A percentile compares a stretch with the other conserved stretches of the same genome.
phyloP scores from a whole-genome alignment of 1,140 invertebrate genomes.

The Caerostris darwini region DNA sequence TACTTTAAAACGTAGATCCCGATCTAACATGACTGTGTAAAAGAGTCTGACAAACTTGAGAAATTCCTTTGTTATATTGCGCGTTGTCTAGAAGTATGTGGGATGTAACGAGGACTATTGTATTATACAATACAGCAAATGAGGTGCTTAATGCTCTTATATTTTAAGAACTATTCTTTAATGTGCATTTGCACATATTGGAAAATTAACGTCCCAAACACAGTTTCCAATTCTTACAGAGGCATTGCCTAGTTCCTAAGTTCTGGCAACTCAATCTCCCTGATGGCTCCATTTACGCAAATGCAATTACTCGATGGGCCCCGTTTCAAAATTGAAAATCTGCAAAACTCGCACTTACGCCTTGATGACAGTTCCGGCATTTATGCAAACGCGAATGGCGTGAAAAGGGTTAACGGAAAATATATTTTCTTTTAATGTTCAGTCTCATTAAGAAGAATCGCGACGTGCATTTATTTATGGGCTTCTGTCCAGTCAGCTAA shows the following conservation, averaged over 20 bases:
- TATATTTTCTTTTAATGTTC: constrained; percentile 69
- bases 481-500: constrained; percentile 9
- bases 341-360: constrained; percentile 23
- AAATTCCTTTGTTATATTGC: too few relatives aligned
- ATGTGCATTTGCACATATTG: too few relatives aligned
- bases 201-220: too few relatives aligned
- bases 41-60: too few relatives aligned
- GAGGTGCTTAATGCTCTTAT: too few relatives aligned
- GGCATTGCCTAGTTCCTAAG: not conserved
- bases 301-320: not conserved
- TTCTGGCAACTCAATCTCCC: not conserved
- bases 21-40: too few relatives aligned
- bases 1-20: too few relatives aligned
- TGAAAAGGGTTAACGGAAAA: constrained; percentile 64
- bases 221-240: too few relatives aligned
- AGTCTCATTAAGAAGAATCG: constrained; percentile 65
- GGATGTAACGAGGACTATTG: too few relatives aligned
- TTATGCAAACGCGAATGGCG: constrained; percentile 53
- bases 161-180: too few relatives aligned
- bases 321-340: constrained; percentile 63
- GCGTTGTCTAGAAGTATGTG: too few relatives aligned
- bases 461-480: constrained; percentile 46
- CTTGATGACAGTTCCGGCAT: constrained; percentile 67
- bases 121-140: too few relatives aligned
- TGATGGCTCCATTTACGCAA: not conserved